phyloP scores from a whole-genome alignment of 1,140 invertebrate species.

The Drosophila kanapiae region DNA sequence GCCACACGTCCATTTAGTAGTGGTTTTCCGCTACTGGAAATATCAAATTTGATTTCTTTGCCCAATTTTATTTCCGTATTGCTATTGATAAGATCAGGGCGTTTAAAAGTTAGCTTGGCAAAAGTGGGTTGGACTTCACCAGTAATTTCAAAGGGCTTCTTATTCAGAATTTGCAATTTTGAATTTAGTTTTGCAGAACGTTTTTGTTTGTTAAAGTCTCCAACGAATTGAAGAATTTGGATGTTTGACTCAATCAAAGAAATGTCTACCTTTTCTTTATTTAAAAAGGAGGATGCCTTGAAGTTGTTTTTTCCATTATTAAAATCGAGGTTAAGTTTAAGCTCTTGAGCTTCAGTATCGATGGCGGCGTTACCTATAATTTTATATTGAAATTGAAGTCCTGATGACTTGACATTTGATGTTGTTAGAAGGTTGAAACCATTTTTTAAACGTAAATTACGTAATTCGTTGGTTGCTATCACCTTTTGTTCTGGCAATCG shows the following conservation, averaged over 20 bases:
- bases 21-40: conserved; percentile 87
- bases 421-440: conserved; percentile 66
- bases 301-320: conserved; percentile 38
- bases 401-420: conserved; percentile 57
- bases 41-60: conserved; percentile 88
- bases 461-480: conserved; percentile 65
- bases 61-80: conserved; percentile 87
- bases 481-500: conserved; percentile 88
- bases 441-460: conserved; percentile 33
- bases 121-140: conserved; percentile 60
- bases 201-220: conserved; percentile 61
- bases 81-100: conserved; percentile 87
- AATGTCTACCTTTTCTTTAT: conserved; percentile 59
- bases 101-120: conserved; percentile 71
- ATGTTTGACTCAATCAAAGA: conserved; percentile 75
- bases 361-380: conserved; percentile 49
- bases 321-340: conserved; percentile 48
- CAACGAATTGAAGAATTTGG: conserved; percentile 51
- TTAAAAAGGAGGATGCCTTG: conserved; percentile 32
- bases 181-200: conserved; percentile 50
- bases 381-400: conserved; percentile 68
- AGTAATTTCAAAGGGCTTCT: conserved; percentile 59
- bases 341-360: conserved; percentile 41
- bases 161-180: conserved; percentile 61
- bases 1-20: conserved; percentile 87